Base-by-base conservation (phyloP, 2,888 invertebrate genomes). In the Sinodicranocentrus sp. region DNA sequence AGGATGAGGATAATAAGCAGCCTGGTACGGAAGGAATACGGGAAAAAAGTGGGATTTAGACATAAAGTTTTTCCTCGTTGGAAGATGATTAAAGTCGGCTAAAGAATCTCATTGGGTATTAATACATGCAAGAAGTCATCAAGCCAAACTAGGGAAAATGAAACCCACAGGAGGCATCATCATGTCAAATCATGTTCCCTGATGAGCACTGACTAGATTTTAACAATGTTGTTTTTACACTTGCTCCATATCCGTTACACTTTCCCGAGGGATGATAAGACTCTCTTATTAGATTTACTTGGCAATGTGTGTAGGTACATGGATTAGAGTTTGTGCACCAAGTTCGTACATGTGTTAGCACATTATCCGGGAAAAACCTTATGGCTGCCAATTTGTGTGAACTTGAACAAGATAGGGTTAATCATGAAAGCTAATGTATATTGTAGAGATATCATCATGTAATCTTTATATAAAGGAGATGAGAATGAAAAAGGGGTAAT, bases 21-120 rank as follows among this genome's bases (percentile, higher is more conserved):
- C 86, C 77, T 88, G 88, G 65, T 89, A 89, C 96, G 97, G 93
- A 1, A 91, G 85, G 59, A 63, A 65, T 15, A 52, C 5, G n/a
- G 3, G 52, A 52, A 17, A 17, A 52, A 19, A 17, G n/a, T 52
- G n/a, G 52, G 52, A n/a, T 52, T n/a, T 25, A 57, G 57, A 57
- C 25, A 25, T 57, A 44, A 68, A 6, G 25, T 68, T 44, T 15
- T 68, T 65, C 33, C 63, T 52, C 15, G 6, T 15, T 17, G 52
- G 52, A 8, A 57, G 5, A 2, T 19, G 57, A 65, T 65, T 65
- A 65, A n/a, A 61, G 26, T 61, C 2, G 15, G 39, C 28, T 10
- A 33, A 15, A n/a, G 3, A 39, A 39, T 3, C 21, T 71, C 21
- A 71, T 71, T 71, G 39, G 19, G 54, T 59, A 72, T 72, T 52